Evolutionary conservation across 2,797 vertebrate species (phyloP).

Genomic region (Nasua narica): DNA sequence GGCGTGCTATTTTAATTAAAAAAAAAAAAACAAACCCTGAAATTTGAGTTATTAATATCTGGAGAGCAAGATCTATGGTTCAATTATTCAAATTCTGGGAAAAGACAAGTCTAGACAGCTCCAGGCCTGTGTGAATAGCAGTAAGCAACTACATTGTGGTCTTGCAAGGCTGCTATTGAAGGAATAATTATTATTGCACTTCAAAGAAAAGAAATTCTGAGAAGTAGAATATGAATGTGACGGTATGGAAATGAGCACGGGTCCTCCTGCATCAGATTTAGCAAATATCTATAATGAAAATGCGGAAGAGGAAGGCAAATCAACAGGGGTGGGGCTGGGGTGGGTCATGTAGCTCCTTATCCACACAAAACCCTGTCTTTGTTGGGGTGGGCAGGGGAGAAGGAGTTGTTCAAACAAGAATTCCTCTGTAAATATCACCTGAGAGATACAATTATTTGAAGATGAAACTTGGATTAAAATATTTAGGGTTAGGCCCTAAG

Average conservation of each 20-base stretch:
- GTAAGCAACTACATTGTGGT: not conserved
- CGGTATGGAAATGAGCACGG: not conserved
- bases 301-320: not conserved
- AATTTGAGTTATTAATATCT: slow-evolving; percentile 46
- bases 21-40: not conserved
- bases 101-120: slow-evolving; percentile 34
- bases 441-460: not conserved
- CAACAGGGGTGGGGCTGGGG: not conserved
- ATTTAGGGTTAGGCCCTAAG: not conserved
- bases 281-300: not conserved
- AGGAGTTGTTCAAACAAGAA: not conserved
- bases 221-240: not conserved
- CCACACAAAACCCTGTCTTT: not conserved
- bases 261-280: not conserved
- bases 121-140: not conserved
- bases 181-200: not conserved
- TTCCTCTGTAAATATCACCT: not conserved
- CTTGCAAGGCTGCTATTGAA: not conserved
- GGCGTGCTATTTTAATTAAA: not conserved
- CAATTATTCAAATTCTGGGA: slow-evolving; percentile 48
- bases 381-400: not conserved
- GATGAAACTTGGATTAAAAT: slow-evolving; percentile 21
- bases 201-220: slow-evolving; percentile 35
- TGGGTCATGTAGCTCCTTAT: not conserved
- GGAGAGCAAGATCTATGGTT: not conserved